Evolutionary conservation across 1,140 invertebrate species (phyloP).

Genomic region (Tetragnatha versicolor): DNA sequence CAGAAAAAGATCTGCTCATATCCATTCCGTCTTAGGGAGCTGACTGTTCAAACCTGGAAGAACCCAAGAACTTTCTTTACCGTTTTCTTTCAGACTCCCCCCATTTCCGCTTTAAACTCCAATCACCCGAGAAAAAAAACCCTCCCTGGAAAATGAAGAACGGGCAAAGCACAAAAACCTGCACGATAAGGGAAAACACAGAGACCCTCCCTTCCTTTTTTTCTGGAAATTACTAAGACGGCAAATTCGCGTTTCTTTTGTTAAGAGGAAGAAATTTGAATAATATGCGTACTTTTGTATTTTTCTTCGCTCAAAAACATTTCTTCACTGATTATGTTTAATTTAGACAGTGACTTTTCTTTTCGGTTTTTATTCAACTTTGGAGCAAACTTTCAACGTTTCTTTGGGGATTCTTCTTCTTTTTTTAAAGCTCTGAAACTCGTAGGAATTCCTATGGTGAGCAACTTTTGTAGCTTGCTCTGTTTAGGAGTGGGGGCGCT

Average conservation of each 20-base stretch:
- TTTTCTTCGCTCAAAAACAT: neutral
- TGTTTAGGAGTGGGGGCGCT: too few species aligned
- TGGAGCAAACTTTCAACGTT: slow-evolving; percentile 4
- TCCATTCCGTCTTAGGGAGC: neutral
- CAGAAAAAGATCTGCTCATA: too few species aligned
- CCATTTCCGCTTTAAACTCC: slow-evolving; percentile 50
- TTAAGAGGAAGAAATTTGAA: slow-evolving; percentile 30
- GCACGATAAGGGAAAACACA: slow-evolving; percentile 35
- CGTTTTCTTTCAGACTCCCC: slow-evolving; percentile 27
- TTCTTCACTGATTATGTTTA: slow-evolving; percentile 40
- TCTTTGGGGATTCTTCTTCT: too few species aligned
- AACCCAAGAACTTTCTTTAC: slow-evolving; percentile 25
- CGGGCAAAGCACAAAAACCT: slow-evolving; percentile 22
- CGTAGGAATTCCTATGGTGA: neutral
- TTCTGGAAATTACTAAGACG: slow-evolving; percentile 18
- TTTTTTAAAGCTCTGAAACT: slow-evolving; percentile 3
- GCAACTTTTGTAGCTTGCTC: too few species aligned
- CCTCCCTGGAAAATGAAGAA: slow-evolving; percentile 39
- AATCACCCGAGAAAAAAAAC: slow-evolving; percentile 46
- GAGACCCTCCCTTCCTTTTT: neutral
- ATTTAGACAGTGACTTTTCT: slow-evolving; percentile 39
- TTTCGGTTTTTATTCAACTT: slow-evolving; percentile 40
- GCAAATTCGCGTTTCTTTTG: neutral
- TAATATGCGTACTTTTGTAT: slow-evolving; percentile 35
- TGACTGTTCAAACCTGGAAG: neutral